Evolutionary conservation across 2,113 vertebrate species (phyloP).

Genomic region (Dolichotis patagonum): DNA sequence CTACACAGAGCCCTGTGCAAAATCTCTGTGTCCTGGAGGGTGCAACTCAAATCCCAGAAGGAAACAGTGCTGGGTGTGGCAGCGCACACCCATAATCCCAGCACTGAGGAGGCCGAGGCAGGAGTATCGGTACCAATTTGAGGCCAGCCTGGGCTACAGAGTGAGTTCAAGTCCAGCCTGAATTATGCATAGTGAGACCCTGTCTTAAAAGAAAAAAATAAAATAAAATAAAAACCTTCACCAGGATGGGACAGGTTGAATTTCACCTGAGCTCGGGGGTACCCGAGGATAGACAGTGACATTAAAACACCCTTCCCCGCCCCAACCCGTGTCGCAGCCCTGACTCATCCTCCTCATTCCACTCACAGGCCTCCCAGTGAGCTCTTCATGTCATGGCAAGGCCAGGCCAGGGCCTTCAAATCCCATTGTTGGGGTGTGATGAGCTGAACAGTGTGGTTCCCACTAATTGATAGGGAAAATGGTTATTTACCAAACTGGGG

Average conservation of each 20-base stretch:
- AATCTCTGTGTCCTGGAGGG: not conserved
- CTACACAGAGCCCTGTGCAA: not conserved
- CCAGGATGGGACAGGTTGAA: not conserved
- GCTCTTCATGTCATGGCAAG: not conserved
- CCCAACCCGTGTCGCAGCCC: not conserved
- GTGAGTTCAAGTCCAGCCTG: not conserved
- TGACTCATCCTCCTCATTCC: not conserved
- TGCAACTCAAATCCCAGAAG: not conserved
- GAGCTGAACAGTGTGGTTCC: not conserved
- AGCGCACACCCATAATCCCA: not conserved
- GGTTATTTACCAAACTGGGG: not conserved
- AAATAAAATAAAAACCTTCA: not conserved
- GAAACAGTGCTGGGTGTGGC: not conserved
- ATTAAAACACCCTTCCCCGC: not conserved
- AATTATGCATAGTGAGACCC: not conserved
- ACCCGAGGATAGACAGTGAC: not conserved
- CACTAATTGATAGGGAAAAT: not conserved
- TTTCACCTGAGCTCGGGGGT: not conserved
- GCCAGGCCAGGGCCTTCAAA: not conserved
- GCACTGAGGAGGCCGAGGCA: not conserved
- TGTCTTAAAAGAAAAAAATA: not conserved
- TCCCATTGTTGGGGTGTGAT: not conserved
- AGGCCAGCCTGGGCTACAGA: not conserved
- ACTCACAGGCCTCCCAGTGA: not conserved
- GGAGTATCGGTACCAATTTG: not conserved